Conservation (phyloP, 2,113 vertebrate species). For the Anarhynchus alexandrinus region DNA sequence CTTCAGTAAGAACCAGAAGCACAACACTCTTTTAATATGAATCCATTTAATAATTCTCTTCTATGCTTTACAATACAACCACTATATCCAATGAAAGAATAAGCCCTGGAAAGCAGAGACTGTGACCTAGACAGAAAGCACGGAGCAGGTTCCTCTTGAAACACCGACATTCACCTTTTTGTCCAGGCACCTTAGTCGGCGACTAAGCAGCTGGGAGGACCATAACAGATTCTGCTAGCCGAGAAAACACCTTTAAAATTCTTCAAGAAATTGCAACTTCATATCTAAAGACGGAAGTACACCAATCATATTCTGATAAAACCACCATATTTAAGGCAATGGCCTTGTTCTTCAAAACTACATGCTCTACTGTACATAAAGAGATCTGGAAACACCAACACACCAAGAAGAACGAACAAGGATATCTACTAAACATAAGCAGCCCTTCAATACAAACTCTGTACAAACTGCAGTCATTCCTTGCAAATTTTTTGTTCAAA, state of each 20-base stretch:
- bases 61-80: background rate
- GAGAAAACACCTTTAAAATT: background rate
- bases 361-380: background rate
- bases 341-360: background rate
- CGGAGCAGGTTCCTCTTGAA: background rate
- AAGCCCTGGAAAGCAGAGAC: background rate
- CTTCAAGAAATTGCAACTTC: background rate
- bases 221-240: background rate
- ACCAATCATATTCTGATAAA: background rate
- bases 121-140: background rate
- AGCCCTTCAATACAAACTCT: background rate
- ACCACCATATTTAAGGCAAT: background rate
- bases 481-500: background rate
- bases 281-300: background rate
- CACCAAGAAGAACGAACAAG: background rate
- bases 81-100: background rate
- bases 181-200: background rate
- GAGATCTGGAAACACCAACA: background rate
- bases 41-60: background rate
- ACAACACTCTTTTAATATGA: background rate
- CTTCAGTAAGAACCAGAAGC: constrained; percentile 29
- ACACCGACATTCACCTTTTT: background rate
- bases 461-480: background rate
- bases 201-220: background rate
- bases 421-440: background rate